Base-by-base conservation (phyloP, 2,797 vertebrate genomes). In the Muscicapa comitata region DNA sequence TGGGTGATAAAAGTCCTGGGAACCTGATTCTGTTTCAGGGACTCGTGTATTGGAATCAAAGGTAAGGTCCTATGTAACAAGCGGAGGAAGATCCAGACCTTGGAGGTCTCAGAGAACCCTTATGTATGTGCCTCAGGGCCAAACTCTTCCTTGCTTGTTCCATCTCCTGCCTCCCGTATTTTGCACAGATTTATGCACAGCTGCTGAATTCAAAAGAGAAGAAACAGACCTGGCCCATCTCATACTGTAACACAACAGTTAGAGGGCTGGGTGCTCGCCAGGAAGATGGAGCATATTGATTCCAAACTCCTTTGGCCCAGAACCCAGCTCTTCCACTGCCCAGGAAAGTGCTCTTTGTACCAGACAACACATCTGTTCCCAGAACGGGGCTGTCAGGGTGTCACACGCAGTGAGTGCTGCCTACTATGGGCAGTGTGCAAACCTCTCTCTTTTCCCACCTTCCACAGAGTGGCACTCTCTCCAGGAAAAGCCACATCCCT, bases 391-490 rank as follows among this genome's bases (percentile, higher is more conserved):
- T 55, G 28, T 31, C 40, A 37, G 26, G 54, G 43, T 3, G 33
- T 12, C 29, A 63, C 73, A 75, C 0, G 2, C 10, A 0, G 10
- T 19, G 8, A 57, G 17, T 8, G 9, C 28, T 59, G 70, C 57
- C 77, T 40, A 1, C 33, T 43, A 23, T 0, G 6, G 45, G 45
- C 47, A 65, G 4, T 13, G 37, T 18, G 38, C 63, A 67, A 68
- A 61, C 4, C 16, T 17, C 6, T 26, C 38, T 33, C 43, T 24
- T 11, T 19, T 38, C 19, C 25, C 12, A 8, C 35, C 61, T 57
- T 31, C 23, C 55, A 31, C 38, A 48, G 29, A 68, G 2, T 1
- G 1, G 63, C 0, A 0, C 50, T 21, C 66, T 54, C 19, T 42
- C 59, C 35, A 65, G 59, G 62, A 57, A 55, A 84, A 54, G 24